Evolutionary conservation across 92 coral and sea anemone species (phyloP).

Genomic region (Montipora capitata): DNA sequence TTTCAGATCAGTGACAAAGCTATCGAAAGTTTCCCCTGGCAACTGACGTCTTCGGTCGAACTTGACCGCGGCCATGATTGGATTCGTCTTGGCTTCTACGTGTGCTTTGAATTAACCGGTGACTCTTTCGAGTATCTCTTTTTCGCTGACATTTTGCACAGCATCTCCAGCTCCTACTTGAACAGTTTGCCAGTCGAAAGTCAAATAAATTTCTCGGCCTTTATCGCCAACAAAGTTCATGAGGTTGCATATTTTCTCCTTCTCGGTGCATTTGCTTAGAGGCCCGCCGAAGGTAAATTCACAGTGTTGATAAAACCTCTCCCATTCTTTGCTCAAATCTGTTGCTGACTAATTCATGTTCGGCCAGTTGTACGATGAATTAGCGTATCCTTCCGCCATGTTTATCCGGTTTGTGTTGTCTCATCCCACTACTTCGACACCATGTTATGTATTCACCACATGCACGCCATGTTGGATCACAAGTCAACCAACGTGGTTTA

Average conservation of each 20-base stretch:
- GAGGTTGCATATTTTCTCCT: constrained; percentile 66
- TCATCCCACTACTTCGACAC: constrained; percentile 31
- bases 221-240: constrained; percentile 75
- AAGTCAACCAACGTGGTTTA: too few relatives aligned
- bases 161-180: constrained; percentile 33
- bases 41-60: constrained; percentile 70
- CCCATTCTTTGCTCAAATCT: constrained; percentile 19
- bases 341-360: constrained; percentile 5
- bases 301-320: constrained; percentile 9
- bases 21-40: constrained; percentile 66
- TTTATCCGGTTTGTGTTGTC: constrained; percentile 1
- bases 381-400: not conserved
- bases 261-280: constrained; percentile 4
- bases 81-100: constrained; percentile 65
- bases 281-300: constrained; percentile 13
- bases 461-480: not conserved
- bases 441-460: constrained; percentile 36
- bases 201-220: constrained; percentile 52
- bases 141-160: constrained; percentile 13
- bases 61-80: constrained; percentile 69
- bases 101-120: constrained; percentile 62
- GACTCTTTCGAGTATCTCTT: constrained; percentile 56
- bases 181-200: constrained; percentile 62
- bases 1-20: constrained; percentile 67
- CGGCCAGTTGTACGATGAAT: too few relatives aligned